Evolutionary conservation across 2,888 invertebrate species (phyloP).

Genomic region (Rhodophaea formosa): DNA sequence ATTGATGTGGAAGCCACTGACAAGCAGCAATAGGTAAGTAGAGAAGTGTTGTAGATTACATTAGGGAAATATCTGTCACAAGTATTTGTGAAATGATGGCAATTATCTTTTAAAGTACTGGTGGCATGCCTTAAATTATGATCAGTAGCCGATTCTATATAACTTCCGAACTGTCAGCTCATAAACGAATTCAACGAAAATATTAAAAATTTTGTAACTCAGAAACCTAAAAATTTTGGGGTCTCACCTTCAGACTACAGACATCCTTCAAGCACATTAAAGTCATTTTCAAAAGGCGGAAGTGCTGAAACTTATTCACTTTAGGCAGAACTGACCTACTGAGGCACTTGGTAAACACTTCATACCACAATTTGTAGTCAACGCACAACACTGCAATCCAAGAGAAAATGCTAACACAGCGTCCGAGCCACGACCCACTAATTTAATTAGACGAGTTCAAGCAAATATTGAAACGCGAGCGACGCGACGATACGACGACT

Average conservation of each 20-base stretch:
- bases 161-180: too few species aligned
- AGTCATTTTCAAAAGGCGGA: neutral
- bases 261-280: neutral
- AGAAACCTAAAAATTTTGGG: neutral
- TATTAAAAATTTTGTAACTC: too few species aligned
- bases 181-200: too few species aligned
- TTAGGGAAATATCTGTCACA: too few species aligned
- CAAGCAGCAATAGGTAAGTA: too few species aligned
- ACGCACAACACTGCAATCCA: conserved; percentile 53
- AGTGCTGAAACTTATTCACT: neutral
- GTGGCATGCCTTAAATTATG: too few species aligned
- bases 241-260: neutral
- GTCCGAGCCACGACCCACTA: conserved; percentile 34
- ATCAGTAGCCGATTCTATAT: too few species aligned
- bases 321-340: neutral
- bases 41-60: too few species aligned
- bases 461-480: conserved; percentile 20
- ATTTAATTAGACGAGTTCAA: conserved; percentile 52
- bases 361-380: conserved; percentile 20
- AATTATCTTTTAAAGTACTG: too few species aligned
- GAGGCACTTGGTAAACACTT: conserved; percentile 8
- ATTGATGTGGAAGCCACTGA: too few species aligned
- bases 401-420: conserved; percentile 48
- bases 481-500: conserved; percentile 40
- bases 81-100: too few species aligned